Evolutionary conservation across 2,888 invertebrate species (phyloP).

Genomic region (Hemithea aestivaria): DNA sequence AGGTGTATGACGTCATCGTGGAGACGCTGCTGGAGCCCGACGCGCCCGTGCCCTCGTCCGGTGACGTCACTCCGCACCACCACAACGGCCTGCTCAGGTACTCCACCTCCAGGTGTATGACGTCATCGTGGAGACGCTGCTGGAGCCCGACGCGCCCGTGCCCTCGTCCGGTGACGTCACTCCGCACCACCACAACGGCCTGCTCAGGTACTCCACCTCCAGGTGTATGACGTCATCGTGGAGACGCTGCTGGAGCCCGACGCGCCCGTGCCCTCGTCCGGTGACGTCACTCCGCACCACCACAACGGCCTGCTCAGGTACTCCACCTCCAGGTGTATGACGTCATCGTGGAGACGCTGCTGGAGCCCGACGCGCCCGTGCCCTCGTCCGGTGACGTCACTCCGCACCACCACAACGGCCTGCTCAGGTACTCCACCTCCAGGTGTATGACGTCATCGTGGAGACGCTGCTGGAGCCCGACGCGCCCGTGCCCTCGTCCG

Average conservation of each 20-base stretch:
- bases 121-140: constrained; percentile 97
- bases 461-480: constrained; percentile 92
- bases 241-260: constrained; percentile 92
- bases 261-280: constrained; percentile 11
- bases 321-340: constrained; percentile 99
- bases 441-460: constrained; percentile 99
- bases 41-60: constrained; percentile 21
- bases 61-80: too few relatives aligned
- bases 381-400: constrained; percentile 2
- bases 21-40: constrained; percentile 92
- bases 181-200: constrained; percentile 3
- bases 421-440: constrained; percentile 90
- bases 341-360: constrained; percentile 97
- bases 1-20: constrained; percentile 99
- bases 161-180: constrained; percentile 2
- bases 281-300: background rate
- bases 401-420: constrained; percentile 3
- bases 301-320: constrained; percentile 48
- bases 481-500: constrained; percentile 11
- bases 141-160: constrained; percentile 75
- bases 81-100: too few relatives aligned
- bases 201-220: constrained; percentile 90
- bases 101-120: constrained; percentile 99
- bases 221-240: constrained; percentile 99
- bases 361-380: constrained; percentile 75